Base-by-base conservation (phyloP, 2,797 vertebrate species). In the Myotis planiceps region DNA sequence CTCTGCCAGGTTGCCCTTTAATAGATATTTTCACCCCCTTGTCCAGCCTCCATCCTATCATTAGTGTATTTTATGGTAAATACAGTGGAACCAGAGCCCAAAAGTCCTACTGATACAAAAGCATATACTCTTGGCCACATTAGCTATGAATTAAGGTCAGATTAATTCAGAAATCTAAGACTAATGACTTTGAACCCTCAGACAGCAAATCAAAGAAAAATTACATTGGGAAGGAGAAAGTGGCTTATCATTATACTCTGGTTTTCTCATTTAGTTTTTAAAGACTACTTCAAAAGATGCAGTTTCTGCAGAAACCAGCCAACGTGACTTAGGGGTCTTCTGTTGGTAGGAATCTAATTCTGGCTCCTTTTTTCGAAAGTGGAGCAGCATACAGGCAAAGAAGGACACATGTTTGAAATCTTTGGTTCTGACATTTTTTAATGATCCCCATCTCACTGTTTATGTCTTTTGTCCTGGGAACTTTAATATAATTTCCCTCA, bases 191-290 rank as follows among this genome's bases (percentile, higher is more conserved):
- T 89, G 51, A 88, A 63, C 74, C 58, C 45, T 85, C 51, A 80
- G 72, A 90, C 53, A 88, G 9, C 75, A 97, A 96, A 90, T 94
- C 47, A 93, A 92, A 92, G 80, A 78, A 95, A 91, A 95, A 66
- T 69, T 79, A 83, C 6, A 86, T n/a, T 84, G 55, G 80, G 34
- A 92, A 88, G 58, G 74, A 88, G 68, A 63, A 93, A 85, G 51
- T 81, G 55, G 9, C 39, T 66, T 81, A 65, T 79, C 9, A 47
- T 80, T 72, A 23, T 86, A 71, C 6, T 80, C 34, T 34, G 71
- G 5, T 76, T 92, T 95, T 86, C 83, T 89, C 72, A 65, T 92
- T 91, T 86, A 75, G 49, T 87, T 74, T 95, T 95, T 68, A 86
- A 90, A 92, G 53, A 72, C 23, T 78, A 53, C 32, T 92, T 97